Base-by-base conservation (phyloP, 2,888 invertebrate species). In the Drosophila picticornis region DNA sequence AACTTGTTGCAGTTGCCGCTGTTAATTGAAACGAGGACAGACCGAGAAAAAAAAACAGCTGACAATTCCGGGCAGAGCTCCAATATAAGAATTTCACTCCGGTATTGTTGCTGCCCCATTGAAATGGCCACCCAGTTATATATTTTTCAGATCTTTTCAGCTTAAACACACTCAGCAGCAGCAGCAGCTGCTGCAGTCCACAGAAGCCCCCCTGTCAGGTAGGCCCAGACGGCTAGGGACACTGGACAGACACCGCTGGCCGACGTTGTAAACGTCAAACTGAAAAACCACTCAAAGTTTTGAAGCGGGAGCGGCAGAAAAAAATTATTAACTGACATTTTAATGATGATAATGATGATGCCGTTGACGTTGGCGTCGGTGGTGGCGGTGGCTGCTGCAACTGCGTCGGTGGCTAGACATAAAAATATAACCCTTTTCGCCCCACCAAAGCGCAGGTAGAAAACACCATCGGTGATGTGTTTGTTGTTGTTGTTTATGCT, bases 311-410 rank as follows among this genome's bases (percentile, higher is more conserved):
- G 46, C 57, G 31, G 48, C 67, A 66, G 63, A 76, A 70, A 83
- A 88, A 88, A 91, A 88, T 91, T 88, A 91, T 91, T 91, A 88
- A 88, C 88, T 88, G 88, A 90, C 91, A 91, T 90, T 88, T 88
- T 91, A 88, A 88, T 88, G 88, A 91, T 91, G 91, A 91, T 91
- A 91, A 88, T 91, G 88, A 90, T 90, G 88, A 80, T 87, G 91
- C 91, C 84, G 79, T 77, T 83, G 81, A 77, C 75, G 81, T 81
- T 83, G 80, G 70, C 65, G 62, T 61, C 63, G 61, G 55, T 52
- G 60, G 71, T 38, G 64, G 86, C 57, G 67, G 76, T 66, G 72
- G 83, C 62, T 65, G 70, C 74, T 80, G 85, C 83, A 83, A 91
- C 91, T 87, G 91, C 91, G 86, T 91, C 91, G 87, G 87, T 90